Evolutionary conservation across 2,113 vertebrate species (phyloP).

Genomic region (Grammomys dolichurus): DNA sequence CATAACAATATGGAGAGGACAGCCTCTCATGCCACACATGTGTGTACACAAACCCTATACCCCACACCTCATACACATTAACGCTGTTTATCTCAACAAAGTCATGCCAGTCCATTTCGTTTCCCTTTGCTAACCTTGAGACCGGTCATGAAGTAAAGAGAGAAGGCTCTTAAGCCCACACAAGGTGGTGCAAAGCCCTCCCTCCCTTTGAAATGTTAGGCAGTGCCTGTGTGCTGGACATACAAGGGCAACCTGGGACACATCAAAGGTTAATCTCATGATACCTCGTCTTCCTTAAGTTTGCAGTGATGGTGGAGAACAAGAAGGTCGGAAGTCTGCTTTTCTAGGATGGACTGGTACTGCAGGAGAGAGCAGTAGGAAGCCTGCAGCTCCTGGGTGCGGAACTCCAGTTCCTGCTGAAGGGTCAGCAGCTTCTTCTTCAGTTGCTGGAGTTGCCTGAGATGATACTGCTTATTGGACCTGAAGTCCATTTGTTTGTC

Average conservation of each 20-base stretch:
- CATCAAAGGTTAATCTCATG: neutral
- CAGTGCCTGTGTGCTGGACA: neutral
- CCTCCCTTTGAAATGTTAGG: neutral
- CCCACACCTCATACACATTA: neutral
- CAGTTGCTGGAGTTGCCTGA: constrained; percentile 81
- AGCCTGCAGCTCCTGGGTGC: constrained; percentile 74
- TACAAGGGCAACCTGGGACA: neutral
- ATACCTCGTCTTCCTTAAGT: constrained; percentile 86
- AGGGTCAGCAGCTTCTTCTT: constrained; percentile 79
- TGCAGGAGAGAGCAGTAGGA: constrained; percentile 85
- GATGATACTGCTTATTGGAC: constrained; percentile 67
- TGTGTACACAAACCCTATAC: rapidly evolving
- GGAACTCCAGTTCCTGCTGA: constrained; percentile 84
- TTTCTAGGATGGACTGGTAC: constrained; percentile 76
- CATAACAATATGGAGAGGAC: constrained; percentile 20
- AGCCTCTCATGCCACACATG: neutral
- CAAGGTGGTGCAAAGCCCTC: neutral
- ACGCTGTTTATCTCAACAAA: neutral
- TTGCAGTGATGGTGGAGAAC: constrained; percentile 83
- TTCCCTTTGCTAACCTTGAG: constrained; percentile 36
- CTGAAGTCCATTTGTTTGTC: constrained; percentile 60
- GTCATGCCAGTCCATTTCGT: neutral
- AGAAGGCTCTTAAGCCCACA: constrained; percentile 14
- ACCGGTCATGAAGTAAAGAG: constrained; percentile 38
- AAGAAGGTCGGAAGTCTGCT: constrained; percentile 82